Percentiles rank a stretch among this genome's conserved stretches.
These are phyloP conservation scores for Pituophis catenifer DNA, from an alignment of 2,113 vertebrate species.

Conservation along the genomic window DNA sequence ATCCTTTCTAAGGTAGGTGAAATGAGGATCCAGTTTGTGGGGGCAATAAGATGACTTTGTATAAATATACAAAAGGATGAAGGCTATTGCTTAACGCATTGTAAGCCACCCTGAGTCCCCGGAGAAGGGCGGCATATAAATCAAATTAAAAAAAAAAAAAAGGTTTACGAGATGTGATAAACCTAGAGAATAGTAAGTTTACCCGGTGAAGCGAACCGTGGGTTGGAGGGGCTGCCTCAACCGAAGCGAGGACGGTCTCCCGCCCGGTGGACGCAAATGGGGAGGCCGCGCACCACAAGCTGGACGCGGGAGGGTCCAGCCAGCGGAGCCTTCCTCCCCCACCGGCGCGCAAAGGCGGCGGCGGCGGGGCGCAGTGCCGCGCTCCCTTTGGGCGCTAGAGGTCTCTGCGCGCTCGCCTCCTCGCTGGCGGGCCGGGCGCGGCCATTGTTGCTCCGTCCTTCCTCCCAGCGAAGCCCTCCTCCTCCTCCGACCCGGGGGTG, in stretches of 20 bases:
- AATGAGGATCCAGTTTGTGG: too few species aligned
- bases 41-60: too few species aligned
- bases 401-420: neutral
- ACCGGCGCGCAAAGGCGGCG: too few species aligned
- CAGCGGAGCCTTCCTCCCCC: neutral
- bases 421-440: neutral
- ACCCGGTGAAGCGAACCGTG: neutral
- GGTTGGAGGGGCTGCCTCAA: neutral
- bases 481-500: fast-evolving
- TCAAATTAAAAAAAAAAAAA: too few species aligned
- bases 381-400: neutral
- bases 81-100: too few species aligned
- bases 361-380: neutral
- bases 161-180: neutral
- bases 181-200: neutral
- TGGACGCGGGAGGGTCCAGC: neutral
- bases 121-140: too few species aligned
- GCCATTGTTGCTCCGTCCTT: neutral
- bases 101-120: too few species aligned
- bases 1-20: too few species aligned
- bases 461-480: neutral
- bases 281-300: neutral
- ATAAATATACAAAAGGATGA: too few species aligned
- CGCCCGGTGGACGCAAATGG: neutral
- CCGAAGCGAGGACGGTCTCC: neutral